These are phyloP conservation scores for Drosophila nigricruria DNA, from an alignment of 2,888 invertebrate genomes.

Conservation along the genomic window DNA sequence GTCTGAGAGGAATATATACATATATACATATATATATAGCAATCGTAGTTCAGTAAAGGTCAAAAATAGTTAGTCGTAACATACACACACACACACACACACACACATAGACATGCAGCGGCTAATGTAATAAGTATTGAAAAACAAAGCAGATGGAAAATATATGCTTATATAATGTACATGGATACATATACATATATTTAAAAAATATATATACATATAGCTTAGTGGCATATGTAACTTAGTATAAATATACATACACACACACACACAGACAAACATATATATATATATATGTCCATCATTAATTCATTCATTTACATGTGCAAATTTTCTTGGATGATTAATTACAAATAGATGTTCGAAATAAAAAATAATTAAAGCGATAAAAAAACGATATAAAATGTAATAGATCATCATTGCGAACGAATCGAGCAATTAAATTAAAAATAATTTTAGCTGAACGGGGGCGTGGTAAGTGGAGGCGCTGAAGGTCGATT, in stretches of 20 bases:
- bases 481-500: slow-evolving; percentile 28
- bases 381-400: slow-evolving; percentile 55
- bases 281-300: not conserved
- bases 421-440: slow-evolving; percentile 53
- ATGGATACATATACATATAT: slow-evolving; percentile 21
- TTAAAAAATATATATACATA: slow-evolving; percentile 26
- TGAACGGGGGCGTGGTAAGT: not conserved
- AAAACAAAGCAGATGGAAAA: not conserved
- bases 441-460: slow-evolving; percentile 46
- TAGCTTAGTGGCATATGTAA: slow-evolving; percentile 13
- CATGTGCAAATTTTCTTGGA: slow-evolving; percentile 44
- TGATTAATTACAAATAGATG: slow-evolving; percentile 67
- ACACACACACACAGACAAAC: not conserved
- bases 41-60: slow-evolving; percentile 22
- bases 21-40: slow-evolving; percentile 16
- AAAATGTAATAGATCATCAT: slow-evolving; percentile 30
- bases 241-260: slow-evolving; percentile 23
- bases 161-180: slow-evolving; percentile 48
- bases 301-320: slow-evolving; percentile 1
- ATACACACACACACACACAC: slow-evolving; percentile 5
- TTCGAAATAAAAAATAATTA: slow-evolving; percentile 69
- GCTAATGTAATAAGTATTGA: slow-evolving; percentile 44
- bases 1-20: slow-evolving; percentile 11
- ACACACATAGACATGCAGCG: slow-evolving; percentile 19
- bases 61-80: slow-evolving; percentile 18